phyloP scores from a whole-genome alignment of 2,113 vertebrate genomes.

The Nothoprocta pentlandii region DNA sequence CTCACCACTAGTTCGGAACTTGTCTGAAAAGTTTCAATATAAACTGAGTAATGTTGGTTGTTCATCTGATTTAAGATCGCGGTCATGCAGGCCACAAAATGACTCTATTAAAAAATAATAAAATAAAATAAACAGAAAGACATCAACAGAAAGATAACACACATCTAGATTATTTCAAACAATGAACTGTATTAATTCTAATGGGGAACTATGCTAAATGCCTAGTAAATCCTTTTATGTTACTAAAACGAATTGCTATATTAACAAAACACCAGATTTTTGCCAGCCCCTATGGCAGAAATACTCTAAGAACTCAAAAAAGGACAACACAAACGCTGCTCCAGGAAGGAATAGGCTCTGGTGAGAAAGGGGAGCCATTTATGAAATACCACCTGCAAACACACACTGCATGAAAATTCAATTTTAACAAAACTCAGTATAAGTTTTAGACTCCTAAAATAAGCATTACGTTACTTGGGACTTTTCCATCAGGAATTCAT shows the following conservation, averaged over 20 bases:
- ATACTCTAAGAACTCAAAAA: not conserved
- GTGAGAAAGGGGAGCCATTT: not conserved
- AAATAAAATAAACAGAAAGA: not conserved
- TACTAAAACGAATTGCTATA: not conserved
- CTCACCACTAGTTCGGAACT: constrained; percentile 93
- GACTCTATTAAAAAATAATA: constrained; percentile 82
- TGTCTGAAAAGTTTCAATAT: constrained; percentile 92
- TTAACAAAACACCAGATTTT: not conserved
- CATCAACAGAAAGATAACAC: not conserved
- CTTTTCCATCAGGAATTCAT: not conserved
- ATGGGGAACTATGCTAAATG: not conserved
- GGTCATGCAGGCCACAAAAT: constrained; percentile 98
- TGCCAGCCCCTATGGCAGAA: not conserved
- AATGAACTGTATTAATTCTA: accelerated
- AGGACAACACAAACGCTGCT: not conserved
- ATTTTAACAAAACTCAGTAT: not conserved
- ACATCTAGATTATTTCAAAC: not conserved
- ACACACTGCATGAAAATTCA: too few species aligned
- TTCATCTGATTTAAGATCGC: constrained; percentile 95
- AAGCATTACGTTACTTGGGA: not conserved
- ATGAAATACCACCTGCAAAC: not conserved
- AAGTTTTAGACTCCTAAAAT: not conserved
- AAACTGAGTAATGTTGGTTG: constrained; percentile 90
- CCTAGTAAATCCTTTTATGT: not conserved
- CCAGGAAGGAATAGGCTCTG: not conserved